A percentile compares a stretch with the other conserved stretches of the same genome.
Conservation (phyloP, 2,797 vertebrate genomes). For the Nannoperca obscura region DNA sequence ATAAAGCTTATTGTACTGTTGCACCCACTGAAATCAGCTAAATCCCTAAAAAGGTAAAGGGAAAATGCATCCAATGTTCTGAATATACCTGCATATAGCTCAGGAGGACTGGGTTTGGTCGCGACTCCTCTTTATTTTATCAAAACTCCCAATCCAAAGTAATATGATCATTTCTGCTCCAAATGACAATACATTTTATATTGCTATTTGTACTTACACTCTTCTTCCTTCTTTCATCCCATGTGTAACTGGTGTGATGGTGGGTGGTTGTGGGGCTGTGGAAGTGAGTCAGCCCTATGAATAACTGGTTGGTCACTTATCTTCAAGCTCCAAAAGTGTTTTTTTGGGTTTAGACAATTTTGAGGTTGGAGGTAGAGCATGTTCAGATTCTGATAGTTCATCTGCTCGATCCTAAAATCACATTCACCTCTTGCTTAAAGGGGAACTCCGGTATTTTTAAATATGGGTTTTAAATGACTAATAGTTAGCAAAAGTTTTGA, state of each 20-base stretch:
- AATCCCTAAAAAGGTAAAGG: not conserved
- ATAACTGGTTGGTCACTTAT: not conserved
- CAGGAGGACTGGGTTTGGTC: not conserved
- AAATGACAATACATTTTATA: not conserved
- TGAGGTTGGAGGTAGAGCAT: not conserved
- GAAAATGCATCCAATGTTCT: not conserved
- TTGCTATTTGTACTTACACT: not conserved
- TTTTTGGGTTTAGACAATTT: not conserved
- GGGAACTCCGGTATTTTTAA: too few relatives aligned
- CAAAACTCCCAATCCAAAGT: not conserved
- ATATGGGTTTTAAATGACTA: too few relatives aligned
- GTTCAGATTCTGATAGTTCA: not conserved
- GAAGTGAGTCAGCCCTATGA: constrained; percentile 5
- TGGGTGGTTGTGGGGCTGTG: constrained; percentile 8
- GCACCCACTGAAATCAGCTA: not conserved
- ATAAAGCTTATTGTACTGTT: constrained; percentile 23
- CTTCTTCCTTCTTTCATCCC: not conserved
- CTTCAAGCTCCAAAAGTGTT: not conserved
- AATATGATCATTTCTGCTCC: not conserved
- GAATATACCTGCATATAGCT: not conserved
- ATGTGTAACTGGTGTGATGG: not conserved
- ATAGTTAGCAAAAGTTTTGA: too few relatives aligned
- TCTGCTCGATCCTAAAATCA: not conserved
- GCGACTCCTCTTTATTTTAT: not conserved
- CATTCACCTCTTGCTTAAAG: not conserved